phyloP scores from a whole-genome alignment of 2,888 invertebrate genomes.

The Leptura quadrifasciata region DNA sequence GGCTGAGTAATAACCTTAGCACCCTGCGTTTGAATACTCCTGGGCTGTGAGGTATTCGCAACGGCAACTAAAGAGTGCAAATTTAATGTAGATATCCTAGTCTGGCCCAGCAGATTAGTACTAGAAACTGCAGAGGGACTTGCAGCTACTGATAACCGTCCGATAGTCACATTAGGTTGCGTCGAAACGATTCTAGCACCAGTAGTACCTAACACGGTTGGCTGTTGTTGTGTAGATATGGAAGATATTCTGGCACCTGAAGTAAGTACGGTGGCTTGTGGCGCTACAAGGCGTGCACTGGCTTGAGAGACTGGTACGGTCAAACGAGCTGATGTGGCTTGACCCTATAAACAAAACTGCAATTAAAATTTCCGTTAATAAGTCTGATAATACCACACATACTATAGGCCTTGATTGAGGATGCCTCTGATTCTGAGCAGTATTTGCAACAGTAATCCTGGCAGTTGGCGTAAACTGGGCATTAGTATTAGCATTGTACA shows the following conservation, averaged over 20 bases:
- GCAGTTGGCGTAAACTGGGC: slow-evolving; percentile 66
- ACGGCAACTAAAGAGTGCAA: slow-evolving; percentile 70
- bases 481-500: slow-evolving; percentile 68
- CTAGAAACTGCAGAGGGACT: slow-evolving; percentile 62
- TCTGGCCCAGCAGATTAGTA: slow-evolving; percentile 65
- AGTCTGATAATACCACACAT: slow-evolving; percentile 41
- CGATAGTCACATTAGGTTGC: slow-evolving; percentile 66
- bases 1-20: slow-evolving; percentile 72
- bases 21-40: slow-evolving; percentile 66
- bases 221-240: slow-evolving; percentile 63
- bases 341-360: slow-evolving; percentile 57
- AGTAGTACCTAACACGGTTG: slow-evolving; percentile 58
- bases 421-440: slow-evolving; percentile 62
- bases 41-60: slow-evolving; percentile 65
- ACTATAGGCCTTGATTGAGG: slow-evolving; percentile 65
- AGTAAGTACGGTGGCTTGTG: slow-evolving; percentile 69
- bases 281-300: slow-evolving; percentile 65
- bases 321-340: slow-evolving; percentile 68
- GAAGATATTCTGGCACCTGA: slow-evolving; percentile 68
- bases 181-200: slow-evolving; percentile 66
- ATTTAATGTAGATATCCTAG: slow-evolving; percentile 68
- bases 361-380: neutral
- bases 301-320: slow-evolving; percentile 67
- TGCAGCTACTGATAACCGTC: slow-evolving; percentile 65
- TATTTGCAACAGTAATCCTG: slow-evolving; percentile 68